These are phyloP conservation scores for Noctua pronuba DNA, from an alignment of 2,888 invertebrate species.

Conservation along the genomic window DNA sequence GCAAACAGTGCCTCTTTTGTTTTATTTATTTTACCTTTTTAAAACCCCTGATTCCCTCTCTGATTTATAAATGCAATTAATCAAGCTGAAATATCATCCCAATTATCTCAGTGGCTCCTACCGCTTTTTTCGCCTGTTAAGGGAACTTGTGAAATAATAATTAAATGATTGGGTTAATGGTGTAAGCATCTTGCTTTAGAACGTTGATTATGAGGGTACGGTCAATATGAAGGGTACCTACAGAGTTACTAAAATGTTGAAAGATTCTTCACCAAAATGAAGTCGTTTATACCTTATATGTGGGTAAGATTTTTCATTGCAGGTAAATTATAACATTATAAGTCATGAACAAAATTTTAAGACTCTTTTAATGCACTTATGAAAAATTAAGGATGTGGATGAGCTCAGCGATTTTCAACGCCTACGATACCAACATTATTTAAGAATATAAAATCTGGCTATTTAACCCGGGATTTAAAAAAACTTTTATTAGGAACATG, in stretches of 20 bases:
- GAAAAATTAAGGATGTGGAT: neutral
- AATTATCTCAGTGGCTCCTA: conserved; percentile 82
- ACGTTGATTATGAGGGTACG: neutral
- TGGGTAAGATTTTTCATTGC: neutral
- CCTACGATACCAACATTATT: neutral
- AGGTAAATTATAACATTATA: neutral
- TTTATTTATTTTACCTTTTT: conserved; percentile 80
- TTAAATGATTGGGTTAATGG: conserved; percentile 27
- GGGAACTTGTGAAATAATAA: conserved; percentile 50
- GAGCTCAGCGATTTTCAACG: neutral
- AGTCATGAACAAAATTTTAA: neutral
- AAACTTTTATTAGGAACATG: neutral
- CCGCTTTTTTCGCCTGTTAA: conserved; percentile 67
- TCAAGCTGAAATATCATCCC: conserved; percentile 84
- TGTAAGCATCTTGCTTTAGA: neutral
- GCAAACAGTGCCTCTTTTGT: conserved; percentile 72
- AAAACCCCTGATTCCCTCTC: conserved; percentile 71
- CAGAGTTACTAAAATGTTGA: neutral
- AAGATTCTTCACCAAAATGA: neutral
- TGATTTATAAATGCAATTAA: conserved; percentile 85
- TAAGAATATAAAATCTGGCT: neutral
- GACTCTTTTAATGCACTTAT: neutral
- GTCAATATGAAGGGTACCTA: neutral
- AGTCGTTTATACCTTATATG: neutral
- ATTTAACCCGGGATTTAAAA: neutral